These are phyloP conservation scores for Drosophila nigrodunni DNA, from an alignment of 1,140 invertebrate genomes.

Conservation along the genomic window DNA sequence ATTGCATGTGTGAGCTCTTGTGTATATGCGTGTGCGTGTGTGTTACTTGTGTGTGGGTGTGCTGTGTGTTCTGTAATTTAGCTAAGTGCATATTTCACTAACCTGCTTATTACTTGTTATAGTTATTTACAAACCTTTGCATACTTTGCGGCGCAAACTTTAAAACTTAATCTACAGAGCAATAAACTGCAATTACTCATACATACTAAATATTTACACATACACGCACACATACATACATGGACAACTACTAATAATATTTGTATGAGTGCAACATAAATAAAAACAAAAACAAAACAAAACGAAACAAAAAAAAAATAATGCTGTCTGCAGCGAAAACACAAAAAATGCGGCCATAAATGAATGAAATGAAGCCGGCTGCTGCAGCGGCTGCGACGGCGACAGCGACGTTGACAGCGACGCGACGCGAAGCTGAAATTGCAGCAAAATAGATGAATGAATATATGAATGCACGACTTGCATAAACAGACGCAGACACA, in stretches of 20 bases:
- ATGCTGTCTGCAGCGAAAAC: conserved; percentile 49
- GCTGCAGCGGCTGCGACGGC: not conserved
- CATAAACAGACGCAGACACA: conserved; percentile 58
- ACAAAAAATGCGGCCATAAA: conserved; percentile 71
- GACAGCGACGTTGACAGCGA: conserved; percentile 25
- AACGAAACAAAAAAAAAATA: conserved; percentile 33
- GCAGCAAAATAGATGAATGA: conserved; percentile 62
- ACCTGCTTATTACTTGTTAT: conserved; percentile 55
- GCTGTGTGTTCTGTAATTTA: not conserved
- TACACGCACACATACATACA: conserved; percentile 37
- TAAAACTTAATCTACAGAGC: conserved; percentile 37
- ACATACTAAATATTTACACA: conserved; percentile 24
- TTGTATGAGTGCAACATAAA: conserved; percentile 7
- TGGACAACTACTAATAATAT: conserved; percentile 46
- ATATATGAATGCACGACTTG: conserved; percentile 66
- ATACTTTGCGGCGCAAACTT: conserved; percentile 47
- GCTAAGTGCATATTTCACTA: conserved; percentile 45
- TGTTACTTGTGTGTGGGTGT: conserved; percentile 10
- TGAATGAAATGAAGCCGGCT: conserved; percentile 68
- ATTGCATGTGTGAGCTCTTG: conserved; percentile 6
- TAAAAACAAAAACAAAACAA: not conserved
- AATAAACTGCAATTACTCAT: conserved; percentile 37
- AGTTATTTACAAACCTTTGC: conserved; percentile 75
- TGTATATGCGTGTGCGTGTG: conserved; percentile 3
- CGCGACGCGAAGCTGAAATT: conserved; percentile 24